phyloP scores from a whole-genome alignment of 1,140 invertebrate genomes.

The Bradysia coprophila region DNA sequence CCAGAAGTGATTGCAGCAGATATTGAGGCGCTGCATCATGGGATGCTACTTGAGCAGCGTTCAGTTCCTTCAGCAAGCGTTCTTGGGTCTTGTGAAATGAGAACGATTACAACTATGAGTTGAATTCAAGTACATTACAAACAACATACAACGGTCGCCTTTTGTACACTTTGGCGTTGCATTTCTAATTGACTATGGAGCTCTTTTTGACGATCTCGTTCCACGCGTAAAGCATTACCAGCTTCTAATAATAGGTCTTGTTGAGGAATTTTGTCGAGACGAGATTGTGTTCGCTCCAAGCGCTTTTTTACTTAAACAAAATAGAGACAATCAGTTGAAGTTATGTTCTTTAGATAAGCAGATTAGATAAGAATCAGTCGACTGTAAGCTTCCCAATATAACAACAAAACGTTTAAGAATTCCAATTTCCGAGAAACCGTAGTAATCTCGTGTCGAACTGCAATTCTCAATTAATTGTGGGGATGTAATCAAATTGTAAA shows the following conservation, averaged over 20 bases:
- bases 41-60: constrained; percentile 14
- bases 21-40: constrained; percentile 9
- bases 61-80: constrained; percentile 18
- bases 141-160: not conserved
- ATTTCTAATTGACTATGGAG: constrained; percentile 39
- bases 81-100: constrained; percentile 1
- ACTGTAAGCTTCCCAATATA: too few species aligned
- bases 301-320: constrained; percentile 41
- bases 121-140: not conserved
- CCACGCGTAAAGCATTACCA: constrained; percentile 44
- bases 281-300: constrained; percentile 35
- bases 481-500: too few species aligned
- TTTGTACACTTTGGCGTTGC: constrained; percentile 16
- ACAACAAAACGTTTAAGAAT: too few species aligned
- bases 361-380: constrained; percentile 7
- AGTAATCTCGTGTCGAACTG: too few species aligned
- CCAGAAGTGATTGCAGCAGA: constrained; percentile 17
- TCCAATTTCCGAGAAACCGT: too few species aligned
- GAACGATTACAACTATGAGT: too few species aligned
- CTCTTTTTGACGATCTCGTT: constrained; percentile 54
- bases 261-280: constrained; percentile 16
- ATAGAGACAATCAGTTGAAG: not conserved
- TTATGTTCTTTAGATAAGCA: not conserved
- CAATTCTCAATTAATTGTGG: too few species aligned
- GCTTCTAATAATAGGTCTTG: constrained; percentile 32